Base-by-base conservation (phyloP, 2,113 vertebrate species). In the Onychorhynchus coronatus region DNA sequence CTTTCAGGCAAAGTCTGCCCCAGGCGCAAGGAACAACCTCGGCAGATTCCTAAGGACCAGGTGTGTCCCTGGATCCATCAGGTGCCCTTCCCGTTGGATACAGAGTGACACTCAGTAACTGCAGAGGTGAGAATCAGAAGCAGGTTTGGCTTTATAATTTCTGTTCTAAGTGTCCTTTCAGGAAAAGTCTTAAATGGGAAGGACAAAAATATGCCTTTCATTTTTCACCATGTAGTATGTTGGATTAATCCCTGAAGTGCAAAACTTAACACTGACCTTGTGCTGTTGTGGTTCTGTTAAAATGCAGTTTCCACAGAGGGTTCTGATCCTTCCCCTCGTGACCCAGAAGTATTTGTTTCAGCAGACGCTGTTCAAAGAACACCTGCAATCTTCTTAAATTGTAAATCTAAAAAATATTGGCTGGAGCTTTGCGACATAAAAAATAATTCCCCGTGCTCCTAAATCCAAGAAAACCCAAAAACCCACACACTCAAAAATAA, bases 1-100 rank as follows among this genome's bases (percentile, higher is more conserved):
- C 59, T 67, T 90, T 62, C 39, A 37, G 58, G 11, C 8, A 19
- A 82, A 82, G 61, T 5, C 47, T 87, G 49, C 22, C 49, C 25
- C 35, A 46, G 49, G 11, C 85, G 49, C 21, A 53, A 50, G 31
- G 24, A 63, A 23, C 4, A 44, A 18, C 8, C 61, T 39, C 10
- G 7, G 3, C 6, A 25, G 41, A 8, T 77, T 58, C 7, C 25
- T 3, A 0, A 39, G 67, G 41, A 46, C 20, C 15, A 9, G n/a
- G 3, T 73, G 4, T 73, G 46, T 46, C 41, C 8, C 23, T 37
- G 17, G 15, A 21, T 75, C 41, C 31, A 10, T 33, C 62, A 46
- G 46, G 61, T 35, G 6, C 49, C 1, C 0, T 59, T 56, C 31
- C 62, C 27, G 5, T 1, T 0, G 27, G 56, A 6, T 66, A 24